Conservation (phyloP, 2,888 invertebrate species). For the Fragum sueziense region DNA sequence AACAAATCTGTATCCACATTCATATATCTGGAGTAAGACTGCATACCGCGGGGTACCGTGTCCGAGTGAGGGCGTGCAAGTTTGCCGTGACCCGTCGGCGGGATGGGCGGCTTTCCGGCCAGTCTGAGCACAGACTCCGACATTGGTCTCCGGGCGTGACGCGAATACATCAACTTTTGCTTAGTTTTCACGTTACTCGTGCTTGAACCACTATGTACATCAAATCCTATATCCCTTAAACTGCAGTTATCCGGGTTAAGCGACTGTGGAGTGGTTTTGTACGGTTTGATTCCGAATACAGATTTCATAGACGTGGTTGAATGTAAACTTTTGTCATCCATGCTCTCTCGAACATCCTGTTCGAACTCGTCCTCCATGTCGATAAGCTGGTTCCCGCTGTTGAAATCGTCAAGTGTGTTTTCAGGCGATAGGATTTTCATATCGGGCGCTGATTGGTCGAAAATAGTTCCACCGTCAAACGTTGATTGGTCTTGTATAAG, state of each 20-base stretch:
- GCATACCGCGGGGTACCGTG: constrained; percentile 14
- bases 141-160: constrained; percentile 47
- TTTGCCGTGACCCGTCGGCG: constrained; percentile 45
- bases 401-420: constrained; percentile 3
- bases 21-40: constrained; percentile 8
- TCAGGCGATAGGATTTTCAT: background rate
- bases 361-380: constrained; percentile 16
- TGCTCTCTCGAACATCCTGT: background rate
- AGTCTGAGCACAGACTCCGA: constrained; percentile 44
- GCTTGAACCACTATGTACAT: constrained; percentile 13
- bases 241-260: constrained; percentile 14
- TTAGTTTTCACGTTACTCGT: constrained; percentile 43
- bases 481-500: too few species aligned
- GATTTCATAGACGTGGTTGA: background rate
- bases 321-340: constrained; percentile 7
- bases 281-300: constrained; percentile 1
- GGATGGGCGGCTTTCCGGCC: constrained; percentile 47
- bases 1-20: constrained; percentile 10
- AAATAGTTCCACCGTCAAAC: constrained; percentile 26
- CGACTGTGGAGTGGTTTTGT: background rate
- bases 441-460: constrained; percentile 5
- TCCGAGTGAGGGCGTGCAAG: constrained; percentile 9
- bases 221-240: constrained; percentile 20
- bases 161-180: constrained; percentile 51
- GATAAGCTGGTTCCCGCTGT: background rate